A percentile compares a stretch with the other conserved stretches of the same genome.
Evolutionary conservation across 2,113 vertebrate species (phyloP).

Genomic region (Paralichthys olivaceus): DNA sequence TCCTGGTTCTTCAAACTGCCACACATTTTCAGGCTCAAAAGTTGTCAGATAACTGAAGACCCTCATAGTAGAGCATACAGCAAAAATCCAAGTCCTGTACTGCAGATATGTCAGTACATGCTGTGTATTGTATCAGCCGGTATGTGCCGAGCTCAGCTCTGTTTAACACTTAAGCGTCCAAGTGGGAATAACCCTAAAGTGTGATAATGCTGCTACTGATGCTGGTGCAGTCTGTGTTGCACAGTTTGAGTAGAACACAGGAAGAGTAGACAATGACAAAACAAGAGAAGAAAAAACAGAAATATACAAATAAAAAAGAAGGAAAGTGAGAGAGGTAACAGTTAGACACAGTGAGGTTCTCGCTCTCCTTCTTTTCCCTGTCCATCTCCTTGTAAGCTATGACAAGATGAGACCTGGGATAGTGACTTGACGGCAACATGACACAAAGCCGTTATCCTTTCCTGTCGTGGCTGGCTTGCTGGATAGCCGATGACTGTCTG

Average conservation of each 20-base stretch:
- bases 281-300: not conserved
- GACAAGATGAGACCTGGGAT: conserved; percentile 56
- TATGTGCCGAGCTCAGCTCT: conserved; percentile 30
- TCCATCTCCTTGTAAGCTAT: conserved; percentile 19
- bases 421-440: conserved; percentile 52
- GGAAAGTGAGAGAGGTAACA: not conserved
- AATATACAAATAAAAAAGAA: not conserved
- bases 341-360: conserved; percentile 17
- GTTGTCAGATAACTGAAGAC: not conserved
- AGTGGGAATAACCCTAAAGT: conserved; percentile 27
- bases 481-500: conserved; percentile 39
- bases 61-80: not conserved
- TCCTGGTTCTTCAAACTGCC: not conserved
- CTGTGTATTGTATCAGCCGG: conserved; percentile 10
- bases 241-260: not conserved
- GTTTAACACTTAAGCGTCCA: conserved; percentile 30
- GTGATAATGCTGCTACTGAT: conserved; percentile 15
- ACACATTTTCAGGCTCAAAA: not conserved
- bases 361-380: not conserved
- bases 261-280: not conserved
- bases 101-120: conserved; percentile 2
- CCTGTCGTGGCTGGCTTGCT: conserved; percentile 35
- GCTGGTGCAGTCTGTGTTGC: conserved; percentile 16
- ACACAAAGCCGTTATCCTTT: conserved; percentile 59
- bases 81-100: not conserved